Percentiles rank a stretch among this genome's conserved stretches.
These are phyloP conservation scores for Phoxinus dragarum DNA, from an alignment of 2,797 vertebrate species.

Conservation along the genomic window DNA sequence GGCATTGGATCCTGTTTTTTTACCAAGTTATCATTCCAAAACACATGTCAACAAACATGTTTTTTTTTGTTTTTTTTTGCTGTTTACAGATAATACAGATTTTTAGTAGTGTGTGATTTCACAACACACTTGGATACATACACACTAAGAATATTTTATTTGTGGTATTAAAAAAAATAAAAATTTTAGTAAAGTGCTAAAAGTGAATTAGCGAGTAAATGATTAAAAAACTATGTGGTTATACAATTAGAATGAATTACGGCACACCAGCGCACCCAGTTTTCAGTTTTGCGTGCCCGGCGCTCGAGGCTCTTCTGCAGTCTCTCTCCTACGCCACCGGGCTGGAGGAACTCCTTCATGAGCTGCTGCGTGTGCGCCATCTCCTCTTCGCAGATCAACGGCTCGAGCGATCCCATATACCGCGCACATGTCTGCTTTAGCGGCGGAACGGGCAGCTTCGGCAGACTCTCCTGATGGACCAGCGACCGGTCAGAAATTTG, in stretches of 20 bases:
- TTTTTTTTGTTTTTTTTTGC: background rate
- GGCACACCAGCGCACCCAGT: slow-evolving; percentile 84
- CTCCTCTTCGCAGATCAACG: slow-evolving; percentile 90
- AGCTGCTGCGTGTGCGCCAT: slow-evolving; percentile 84
- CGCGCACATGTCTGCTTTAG: slow-evolving; percentile 88
- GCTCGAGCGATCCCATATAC: slow-evolving; percentile 87
- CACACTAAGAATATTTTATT: background rate
- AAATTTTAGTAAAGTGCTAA: background rate
- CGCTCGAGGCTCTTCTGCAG: slow-evolving; percentile 93
- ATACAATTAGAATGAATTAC: background rate
- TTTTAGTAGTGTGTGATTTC: background rate
- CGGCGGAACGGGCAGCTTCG: slow-evolving; percentile 86
- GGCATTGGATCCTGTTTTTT: background rate
- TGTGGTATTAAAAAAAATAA: background rate
- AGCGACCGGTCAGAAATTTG: slow-evolving; percentile 79
- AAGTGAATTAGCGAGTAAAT: background rate
- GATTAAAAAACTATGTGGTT: background rate
- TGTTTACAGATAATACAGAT: slow-evolving; percentile 1
- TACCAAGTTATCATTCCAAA: background rate
- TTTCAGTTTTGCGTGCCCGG: slow-evolving; percentile 88
- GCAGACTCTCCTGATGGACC: slow-evolving; percentile 88
- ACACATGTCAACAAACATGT: background rate
- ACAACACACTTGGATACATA: background rate
- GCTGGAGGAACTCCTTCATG: slow-evolving; percentile 84
- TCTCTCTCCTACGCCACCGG: slow-evolving; percentile 89